A percentile compares a stretch with the other conserved stretches of the same genome.
These are phyloP conservation scores for Drosophila persimilis DNA, from an alignment of 1,140 invertebrate genomes.

Conservation along the genomic window DNA sequence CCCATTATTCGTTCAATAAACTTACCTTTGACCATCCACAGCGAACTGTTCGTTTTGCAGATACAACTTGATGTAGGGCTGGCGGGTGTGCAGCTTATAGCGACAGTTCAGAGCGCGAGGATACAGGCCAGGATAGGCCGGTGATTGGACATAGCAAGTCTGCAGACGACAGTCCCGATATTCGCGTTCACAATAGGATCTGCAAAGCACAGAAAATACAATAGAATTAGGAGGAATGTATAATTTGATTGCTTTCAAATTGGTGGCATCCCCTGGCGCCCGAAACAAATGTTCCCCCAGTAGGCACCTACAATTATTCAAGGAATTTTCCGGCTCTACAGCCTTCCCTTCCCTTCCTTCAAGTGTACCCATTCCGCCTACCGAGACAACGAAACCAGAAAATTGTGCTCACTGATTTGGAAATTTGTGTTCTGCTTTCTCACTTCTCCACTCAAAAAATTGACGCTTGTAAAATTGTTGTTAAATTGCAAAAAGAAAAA, in stretches of 20 bases:
- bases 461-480: slow-evolving; percentile 59
- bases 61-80: slow-evolving; percentile 95
- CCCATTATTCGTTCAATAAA: not conserved
- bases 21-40: slow-evolving; percentile 92
- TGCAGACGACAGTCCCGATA: slow-evolving; percentile 93
- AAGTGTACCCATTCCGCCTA: slow-evolving; percentile 17
- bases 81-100: slow-evolving; percentile 92
- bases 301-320: slow-evolving; percentile 60
- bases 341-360: not conserved
- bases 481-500: slow-evolving; percentile 63
- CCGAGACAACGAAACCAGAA: slow-evolving; percentile 73
- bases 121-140: slow-evolving; percentile 95
- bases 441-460: not conserved
- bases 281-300: slow-evolving; percentile 53
- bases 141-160: slow-evolving; percentile 96
- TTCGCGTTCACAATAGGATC: slow-evolving; percentile 93
- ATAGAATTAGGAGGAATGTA: slow-evolving; percentile 50
- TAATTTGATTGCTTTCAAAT: slow-evolving; percentile 73
- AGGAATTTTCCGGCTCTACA: slow-evolving; percentile 40
- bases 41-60: slow-evolving; percentile 97
- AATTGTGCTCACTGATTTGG: slow-evolving; percentile 80
- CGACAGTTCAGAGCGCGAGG: slow-evolving; percentile 94
- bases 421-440: slow-evolving; percentile 43
- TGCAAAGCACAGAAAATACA: slow-evolving; percentile 73
- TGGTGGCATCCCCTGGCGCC: slow-evolving; percentile 5